Evolutionary conservation across 1,140 invertebrate species (phyloP), one percentile per base, ranked within the genome.

Genomic region (Calliopsis andreniformis): DNA sequence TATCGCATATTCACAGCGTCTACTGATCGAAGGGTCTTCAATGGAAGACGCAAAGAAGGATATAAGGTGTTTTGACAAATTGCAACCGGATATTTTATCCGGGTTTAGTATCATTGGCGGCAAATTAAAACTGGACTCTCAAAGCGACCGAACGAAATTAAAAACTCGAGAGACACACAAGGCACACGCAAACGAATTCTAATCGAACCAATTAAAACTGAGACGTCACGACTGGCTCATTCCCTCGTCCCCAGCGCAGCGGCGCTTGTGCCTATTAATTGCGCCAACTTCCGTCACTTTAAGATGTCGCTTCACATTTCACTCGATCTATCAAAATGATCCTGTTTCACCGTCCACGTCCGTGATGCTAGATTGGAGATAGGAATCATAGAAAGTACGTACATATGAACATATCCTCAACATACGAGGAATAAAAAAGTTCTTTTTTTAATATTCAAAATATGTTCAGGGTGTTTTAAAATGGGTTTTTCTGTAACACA

Each of bases 61-160:
- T 30, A 28, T 14, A 16, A 43, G 16, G 6, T 45, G n/a, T 32
- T 39, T 53, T 61, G 43, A n/a, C 18, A 30, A 73, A n/a, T 53
- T 3, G 47, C 43, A 8, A 56, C 55, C 66, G 62, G 56, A 67
- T 51, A 28, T 76, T 78, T 63, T 73, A 71, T 78, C 59, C 64
- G 58, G 53, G n/a, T 86, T 86, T 83, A 86, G 79, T 86, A 85
- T 86, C 79, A 83, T 83, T 86, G 71, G 78, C 77, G 79, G 79
- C 39, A 85, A 85, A 86, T 86, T 85, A 85, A 82, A 85, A 67
- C 55, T 56, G 51, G 71, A 49, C 61, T 23, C 53, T 83, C 73
- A 85, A 82, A 85, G 80, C 69, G 73, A 61, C 81, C 76, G 67
- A 81, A 85, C 77, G 61, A 66, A 75, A 85, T 79, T 83, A 76